Evolutionary conservation across 92 coral and sea anemone species (phyloP), one percentile per base, ranked within the genome.

Genomic region (Palythoa grandis): DNA sequence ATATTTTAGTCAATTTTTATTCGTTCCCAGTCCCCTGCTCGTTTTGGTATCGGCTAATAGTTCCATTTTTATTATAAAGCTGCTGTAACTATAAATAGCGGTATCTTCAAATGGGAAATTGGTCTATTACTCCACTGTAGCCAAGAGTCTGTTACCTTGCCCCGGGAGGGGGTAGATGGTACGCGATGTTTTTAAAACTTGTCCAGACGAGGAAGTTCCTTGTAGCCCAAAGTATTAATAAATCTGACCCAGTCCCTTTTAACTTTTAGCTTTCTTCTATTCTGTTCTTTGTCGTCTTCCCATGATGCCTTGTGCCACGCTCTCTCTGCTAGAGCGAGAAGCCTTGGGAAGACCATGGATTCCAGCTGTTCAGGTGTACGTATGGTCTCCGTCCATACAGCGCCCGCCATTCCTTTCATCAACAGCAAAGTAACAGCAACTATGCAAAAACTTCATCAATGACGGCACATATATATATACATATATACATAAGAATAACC

Each of bases 241-340:
- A 92, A 92, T 25, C 47, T 38, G 74, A 74, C 87, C 95, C 92
- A 92, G 71, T 92, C 95, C 6, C 24, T 53, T 22, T 70, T 72
- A 78, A 43, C 74, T 54, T 22, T 82, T 68, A 63, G 52, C 11
- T 89, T 82, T 14, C 91, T 76, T n/a, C 65, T 65, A 16, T 54
- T 77, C 29, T 78, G 69, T 25, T 82, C 77, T 60, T 25, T 66
- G 17, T 80, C 88, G 25, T 70, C 75, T 66, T 92, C 95, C 89
- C 91, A 91, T 71, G 82, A 61, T 72, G 92, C 89, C 70, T 92
- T 92, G 82, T 90, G 93, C 93, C 95, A 92, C 47, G 91, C 91
- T 72, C 95, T 74, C 88, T 92, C 95, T 39, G 93, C 95, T 75
- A 92, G 78, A 17, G 95, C 91, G 38, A 90, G 76, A 38, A 90